Conservation (phyloP, 2,113 vertebrate genomes). For the Saccopteryx bilineata region DNA sequence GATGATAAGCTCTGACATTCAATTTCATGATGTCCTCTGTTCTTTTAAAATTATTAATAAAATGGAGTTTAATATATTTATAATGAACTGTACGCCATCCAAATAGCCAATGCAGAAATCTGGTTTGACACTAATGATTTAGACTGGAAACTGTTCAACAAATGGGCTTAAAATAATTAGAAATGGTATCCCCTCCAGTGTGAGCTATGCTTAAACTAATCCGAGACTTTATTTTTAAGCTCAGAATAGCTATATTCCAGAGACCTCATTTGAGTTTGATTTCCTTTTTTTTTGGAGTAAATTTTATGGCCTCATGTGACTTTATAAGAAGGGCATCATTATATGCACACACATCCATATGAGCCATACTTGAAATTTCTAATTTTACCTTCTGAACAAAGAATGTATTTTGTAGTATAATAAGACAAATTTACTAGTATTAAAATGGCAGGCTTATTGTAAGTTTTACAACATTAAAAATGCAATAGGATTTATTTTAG, state of each 20-base stretch:
- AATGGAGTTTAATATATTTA: not conserved
- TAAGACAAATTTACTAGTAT: slow-evolving; percentile 86
- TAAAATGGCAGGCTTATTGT: slow-evolving; percentile 82
- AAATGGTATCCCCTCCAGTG: slow-evolving; percentile 79
- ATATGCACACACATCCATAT: slow-evolving; percentile 62
- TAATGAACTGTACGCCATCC: slow-evolving; percentile 15
- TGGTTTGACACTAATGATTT: slow-evolving; percentile 58
- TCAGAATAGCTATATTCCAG: slow-evolving; percentile 77
- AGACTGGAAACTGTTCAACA: slow-evolving; percentile 76
- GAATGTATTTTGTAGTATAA: slow-evolving; percentile 84
- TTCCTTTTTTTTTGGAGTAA: slow-evolving; percentile 76
- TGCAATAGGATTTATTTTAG: slow-evolving; percentile 72
- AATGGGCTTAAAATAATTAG: slow-evolving; percentile 77
- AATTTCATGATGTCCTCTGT: not conserved
- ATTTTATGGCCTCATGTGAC: slow-evolving; percentile 79
- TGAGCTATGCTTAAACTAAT: slow-evolving; percentile 69
- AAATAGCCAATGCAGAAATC: slow-evolving; percentile 48
- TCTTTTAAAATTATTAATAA: slow-evolving; percentile 54
- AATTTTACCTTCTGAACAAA: slow-evolving; percentile 83
- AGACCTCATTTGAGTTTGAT: slow-evolving; percentile 69
- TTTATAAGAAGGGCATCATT: slow-evolving; percentile 74
- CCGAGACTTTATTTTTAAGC: slow-evolving; percentile 80
- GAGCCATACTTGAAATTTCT: slow-evolving; percentile 81
- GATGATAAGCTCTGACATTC: not conserved
- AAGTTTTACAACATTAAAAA: slow-evolving; percentile 85